Percentiles rank a stretch among this genome's conserved stretches.
Evolutionary conservation across 1,140 invertebrate species (phyloP).

Genomic region (Pogonomyrmex barbatus): DNA sequence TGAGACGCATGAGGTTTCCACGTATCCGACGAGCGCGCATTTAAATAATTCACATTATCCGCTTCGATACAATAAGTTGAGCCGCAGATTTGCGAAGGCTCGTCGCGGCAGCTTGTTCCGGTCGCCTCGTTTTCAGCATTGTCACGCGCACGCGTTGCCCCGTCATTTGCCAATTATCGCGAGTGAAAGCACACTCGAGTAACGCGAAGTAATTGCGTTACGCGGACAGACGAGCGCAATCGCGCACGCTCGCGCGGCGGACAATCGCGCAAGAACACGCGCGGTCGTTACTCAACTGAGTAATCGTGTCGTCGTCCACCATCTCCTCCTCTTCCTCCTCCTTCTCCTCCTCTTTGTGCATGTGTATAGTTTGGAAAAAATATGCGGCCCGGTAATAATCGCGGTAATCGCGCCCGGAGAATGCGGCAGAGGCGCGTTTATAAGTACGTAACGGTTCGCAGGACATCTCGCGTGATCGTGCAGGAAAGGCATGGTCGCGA

Average conservation of each 20-base stretch:
- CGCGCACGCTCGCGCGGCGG: slow-evolving; percentile 45
- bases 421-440: slow-evolving; percentile 57
- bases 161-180: slow-evolving; percentile 65
- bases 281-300: slow-evolving; percentile 57
- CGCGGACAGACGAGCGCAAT: slow-evolving; percentile 54
- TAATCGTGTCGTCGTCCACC: slow-evolving; percentile 39
- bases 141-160: slow-evolving; percentile 63
- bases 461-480: slow-evolving; percentile 43
- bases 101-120: slow-evolving; percentile 46
- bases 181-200: slow-evolving; percentile 64
- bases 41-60: slow-evolving; percentile 47
- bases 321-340: background rate
- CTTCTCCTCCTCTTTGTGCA: too few relatives aligned
- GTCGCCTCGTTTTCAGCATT: slow-evolving; percentile 59
- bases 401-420: slow-evolving; percentile 59
- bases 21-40: background rate
- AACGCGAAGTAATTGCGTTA: slow-evolving; percentile 64
- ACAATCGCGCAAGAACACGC: slow-evolving; percentile 51
- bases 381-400: slow-evolving; percentile 54
- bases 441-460: slow-evolving; percentile 57
- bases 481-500: slow-evolving; percentile 20
- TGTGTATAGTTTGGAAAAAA: slow-evolving; percentile 43
- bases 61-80: slow-evolving; percentile 21
- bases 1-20: background rate
- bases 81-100: slow-evolving; percentile 54